Evolutionary conservation across 2,797 vertebrate genomes (phyloP).

Genomic region (Sphenopsis melanotis): DNA sequence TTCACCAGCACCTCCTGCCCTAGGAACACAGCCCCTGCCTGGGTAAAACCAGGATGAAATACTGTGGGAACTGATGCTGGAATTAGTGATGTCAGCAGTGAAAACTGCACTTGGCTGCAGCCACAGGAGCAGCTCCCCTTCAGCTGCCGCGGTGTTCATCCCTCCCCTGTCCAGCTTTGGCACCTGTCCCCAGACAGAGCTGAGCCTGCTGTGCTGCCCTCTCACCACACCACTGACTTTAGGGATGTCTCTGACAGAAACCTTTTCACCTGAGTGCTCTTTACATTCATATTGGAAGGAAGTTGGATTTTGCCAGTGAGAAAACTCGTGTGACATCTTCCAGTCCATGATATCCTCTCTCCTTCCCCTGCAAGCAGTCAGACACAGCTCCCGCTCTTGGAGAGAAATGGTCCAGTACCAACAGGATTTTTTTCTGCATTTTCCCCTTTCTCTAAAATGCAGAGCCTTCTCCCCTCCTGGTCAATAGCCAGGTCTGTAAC

Average conservation of each 20-base stretch:
- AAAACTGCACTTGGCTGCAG: background rate
- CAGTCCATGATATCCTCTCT: background rate
- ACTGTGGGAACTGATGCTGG: background rate
- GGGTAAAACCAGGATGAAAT: background rate
- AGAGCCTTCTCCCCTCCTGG: background rate
- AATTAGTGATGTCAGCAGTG: background rate
- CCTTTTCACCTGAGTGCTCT: background rate
- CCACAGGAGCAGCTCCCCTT: background rate
- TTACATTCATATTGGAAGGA: background rate
- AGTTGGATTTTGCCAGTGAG: background rate
- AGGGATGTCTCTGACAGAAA: background rate
- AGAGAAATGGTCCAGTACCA: background rate
- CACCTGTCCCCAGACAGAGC: background rate
- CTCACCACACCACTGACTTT: background rate
- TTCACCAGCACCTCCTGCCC: background rate
- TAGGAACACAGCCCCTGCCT: background rate
- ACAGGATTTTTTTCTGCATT: accelerated
- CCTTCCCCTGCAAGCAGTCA: background rate
- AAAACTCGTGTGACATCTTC: background rate
- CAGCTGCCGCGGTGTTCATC: background rate
- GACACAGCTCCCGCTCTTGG: background rate
- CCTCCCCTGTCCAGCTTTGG: background rate
- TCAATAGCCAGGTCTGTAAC: background rate
- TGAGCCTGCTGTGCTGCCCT: background rate
- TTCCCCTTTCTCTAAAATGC: background rate